A percentile compares a stretch with the other conserved stretches of the same genome.
These are phyloP conservation scores for Oryzias celebensis DNA, from an alignment of 2,113 vertebrate genomes.

Conservation along the genomic window DNA sequence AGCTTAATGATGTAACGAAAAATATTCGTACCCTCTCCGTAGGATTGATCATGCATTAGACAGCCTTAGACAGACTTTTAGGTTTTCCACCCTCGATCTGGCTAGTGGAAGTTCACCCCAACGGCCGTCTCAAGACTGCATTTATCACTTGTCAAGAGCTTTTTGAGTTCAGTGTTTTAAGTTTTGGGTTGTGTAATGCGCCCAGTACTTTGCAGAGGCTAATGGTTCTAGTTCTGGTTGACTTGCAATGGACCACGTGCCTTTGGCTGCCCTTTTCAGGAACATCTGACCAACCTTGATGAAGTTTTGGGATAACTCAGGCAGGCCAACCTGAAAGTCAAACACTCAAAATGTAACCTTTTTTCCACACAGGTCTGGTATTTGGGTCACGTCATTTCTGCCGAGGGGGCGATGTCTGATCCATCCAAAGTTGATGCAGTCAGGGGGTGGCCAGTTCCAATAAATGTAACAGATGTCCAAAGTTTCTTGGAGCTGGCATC, in stretches of 20 bases:
- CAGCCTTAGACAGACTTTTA: background rate
- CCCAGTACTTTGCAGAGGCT: background rate
- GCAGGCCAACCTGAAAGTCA: constrained; percentile 3
- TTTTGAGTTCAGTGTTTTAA: background rate
- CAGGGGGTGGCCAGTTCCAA: background rate
- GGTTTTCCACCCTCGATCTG: background rate
- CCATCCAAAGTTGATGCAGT: background rate
- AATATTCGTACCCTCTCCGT: constrained; percentile 1
- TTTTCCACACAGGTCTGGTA: background rate
- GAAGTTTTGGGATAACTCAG: accelerated
- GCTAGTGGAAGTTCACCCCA: background rate
- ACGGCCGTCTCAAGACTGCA: background rate
- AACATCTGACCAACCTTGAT: background rate
- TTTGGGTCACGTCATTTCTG: background rate
- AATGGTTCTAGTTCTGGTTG: background rate
- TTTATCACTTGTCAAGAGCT: background rate
- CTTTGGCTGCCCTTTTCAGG: background rate
- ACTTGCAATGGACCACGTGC: background rate
- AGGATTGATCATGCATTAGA: background rate
- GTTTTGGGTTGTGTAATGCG: background rate
- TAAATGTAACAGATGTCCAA: background rate
- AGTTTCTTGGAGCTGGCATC: background rate
- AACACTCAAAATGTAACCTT: background rate
- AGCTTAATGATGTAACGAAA: constrained; percentile 2
- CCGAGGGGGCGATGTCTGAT: background rate